Percentiles rank a stretch among this genome's conserved stretches.
Evolutionary conservation across 37 sponge, comb jelly and placozoan species (phyloP).

Genomic region (Beroe forskalii): DNA sequence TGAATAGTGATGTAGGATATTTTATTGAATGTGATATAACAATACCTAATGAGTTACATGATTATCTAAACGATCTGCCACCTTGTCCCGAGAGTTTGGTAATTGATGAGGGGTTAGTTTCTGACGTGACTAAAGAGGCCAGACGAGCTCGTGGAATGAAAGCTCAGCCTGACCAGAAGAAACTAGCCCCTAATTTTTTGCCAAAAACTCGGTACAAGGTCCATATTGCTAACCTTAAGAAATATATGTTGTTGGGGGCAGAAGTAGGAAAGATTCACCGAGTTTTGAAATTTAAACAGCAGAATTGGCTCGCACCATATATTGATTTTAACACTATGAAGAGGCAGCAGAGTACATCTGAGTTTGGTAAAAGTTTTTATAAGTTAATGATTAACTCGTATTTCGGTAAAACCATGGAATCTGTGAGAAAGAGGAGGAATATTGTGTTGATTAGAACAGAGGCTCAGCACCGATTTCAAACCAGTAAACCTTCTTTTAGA

Average conservation of each 20-base stretch:
- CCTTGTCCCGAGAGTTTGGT: conserved; percentile 19
- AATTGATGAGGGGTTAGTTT: not conserved
- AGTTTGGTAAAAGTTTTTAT: conserved; percentile 21
- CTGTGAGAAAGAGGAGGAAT: conserved; percentile 30
- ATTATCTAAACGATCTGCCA: conserved; percentile 8
- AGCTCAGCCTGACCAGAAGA: not conserved
- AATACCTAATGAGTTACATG: not conserved
- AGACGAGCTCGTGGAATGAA: not conserved
- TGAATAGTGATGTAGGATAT: conserved; percentile 3
- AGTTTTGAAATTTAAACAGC: conserved; percentile 8
- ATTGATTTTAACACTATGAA: conserved; percentile 40
- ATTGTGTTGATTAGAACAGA: not conserved
- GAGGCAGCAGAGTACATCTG: not conserved
- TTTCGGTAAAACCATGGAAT: conserved; percentile 65
- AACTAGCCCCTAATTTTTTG: conserved; percentile 26
- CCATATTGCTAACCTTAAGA: not conserved
- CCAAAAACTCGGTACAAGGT: conserved; percentile 2
- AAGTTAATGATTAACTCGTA: conserved; percentile 57
- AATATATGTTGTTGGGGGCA: not conserved
- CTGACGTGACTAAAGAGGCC: not conserved
- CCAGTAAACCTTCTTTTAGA: not conserved
- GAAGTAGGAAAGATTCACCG: not conserved
- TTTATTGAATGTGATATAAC: not conserved
- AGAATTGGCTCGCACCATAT: conserved; percentile 3
- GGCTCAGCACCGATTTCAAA: not conserved